Base-by-base conservation (phyloP, 2,797 vertebrate genomes). In the Echiichthys vipera region DNA sequence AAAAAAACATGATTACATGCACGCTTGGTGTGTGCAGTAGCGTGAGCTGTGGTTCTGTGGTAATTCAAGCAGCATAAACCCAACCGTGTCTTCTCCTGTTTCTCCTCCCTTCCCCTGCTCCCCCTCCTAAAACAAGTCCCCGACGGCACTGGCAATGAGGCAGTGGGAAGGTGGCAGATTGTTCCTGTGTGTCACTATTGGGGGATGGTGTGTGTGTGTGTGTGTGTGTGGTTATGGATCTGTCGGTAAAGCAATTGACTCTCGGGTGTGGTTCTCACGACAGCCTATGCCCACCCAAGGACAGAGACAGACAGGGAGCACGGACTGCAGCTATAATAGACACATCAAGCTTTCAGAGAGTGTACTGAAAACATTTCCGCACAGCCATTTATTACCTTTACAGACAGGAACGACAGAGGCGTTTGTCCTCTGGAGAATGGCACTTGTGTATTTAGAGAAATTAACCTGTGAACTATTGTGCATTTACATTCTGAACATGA, bases 191-290 rank as follows among this genome's bases (percentile, higher is more conserved):
- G 88, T 90, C 85, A 84, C 84, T 64, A 74, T 70, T 81, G 86
- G 83, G 83, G 90, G 84, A 87, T 90, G 84, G 86, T 85, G 70
- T 70, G 58, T 69, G 73, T 78, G 65, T 59, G 65, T 50, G 57
- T 54, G 73, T 63, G 71, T 76, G 68, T 74, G 70, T 76, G 74
- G 75, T 87, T 90, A 88, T 88, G 83, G 87, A 89, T 89, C 73
- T 42, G 80, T 73, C 80, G 65, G 80, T 83, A 51, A 80, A 81
- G 79, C 78, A 80, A 80, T 39, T 74, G 87, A 83, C 88, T 90
- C 82, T 84, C 80, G 94, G 93, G 94, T 90, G 93, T 94, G 94
- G 93, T 92, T 92, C 90, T 89, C 84, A 86, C 80, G 63, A 78
- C 81, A 80, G 85, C 71, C 74, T 36, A 69, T 87, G 84, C 78